Conservation (phyloP, 2,888 invertebrate species). For the Lasioglossum leucozonium region DNA sequence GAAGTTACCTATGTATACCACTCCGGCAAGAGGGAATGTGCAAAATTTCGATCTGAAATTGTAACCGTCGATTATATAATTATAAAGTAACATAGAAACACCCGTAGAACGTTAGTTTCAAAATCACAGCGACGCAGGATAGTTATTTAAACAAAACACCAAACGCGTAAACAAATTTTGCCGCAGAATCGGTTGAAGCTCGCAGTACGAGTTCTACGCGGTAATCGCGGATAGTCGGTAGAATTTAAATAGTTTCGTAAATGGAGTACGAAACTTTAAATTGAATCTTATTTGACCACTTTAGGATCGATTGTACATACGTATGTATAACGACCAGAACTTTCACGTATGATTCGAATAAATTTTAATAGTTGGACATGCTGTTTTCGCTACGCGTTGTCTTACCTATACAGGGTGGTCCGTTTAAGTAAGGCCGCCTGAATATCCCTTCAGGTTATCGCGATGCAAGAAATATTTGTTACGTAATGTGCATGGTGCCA, state of each 20-base stretch:
- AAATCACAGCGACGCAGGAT: not conserved
- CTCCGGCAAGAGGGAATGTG: too few relatives aligned
- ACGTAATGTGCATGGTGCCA: too few relatives aligned
- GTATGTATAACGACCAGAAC: not conserved
- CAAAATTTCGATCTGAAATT: not conserved
- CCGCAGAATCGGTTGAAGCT: conserved; percentile 4
- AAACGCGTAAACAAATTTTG: conserved; percentile 18
- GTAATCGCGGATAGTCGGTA: conserved; percentile 10
- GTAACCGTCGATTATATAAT: not conserved
- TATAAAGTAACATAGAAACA: not conserved
- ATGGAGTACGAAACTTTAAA: conserved; percentile 18
- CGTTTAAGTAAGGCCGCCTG: too few relatives aligned
- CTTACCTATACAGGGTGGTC: too few relatives aligned
- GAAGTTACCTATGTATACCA: too few relatives aligned
- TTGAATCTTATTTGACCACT: conserved; percentile 8
- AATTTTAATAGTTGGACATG: not conserved
- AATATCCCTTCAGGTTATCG: too few relatives aligned
- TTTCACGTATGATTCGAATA: not conserved
- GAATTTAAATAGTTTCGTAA: conserved; percentile 27
- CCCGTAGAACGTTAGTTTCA: not conserved
- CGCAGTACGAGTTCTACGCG: conserved; percentile 2
- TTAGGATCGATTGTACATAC: not conserved
- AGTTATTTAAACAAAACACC: not conserved
- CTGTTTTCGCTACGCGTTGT: not conserved
- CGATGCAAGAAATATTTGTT: too few relatives aligned